A percentile compares a stretch with the other conserved stretches of the same genome.
These are phyloP conservation scores for Aethina tumida DNA, from an alignment of 1,140 invertebrate genomes.

Conservation along the genomic window DNA sequence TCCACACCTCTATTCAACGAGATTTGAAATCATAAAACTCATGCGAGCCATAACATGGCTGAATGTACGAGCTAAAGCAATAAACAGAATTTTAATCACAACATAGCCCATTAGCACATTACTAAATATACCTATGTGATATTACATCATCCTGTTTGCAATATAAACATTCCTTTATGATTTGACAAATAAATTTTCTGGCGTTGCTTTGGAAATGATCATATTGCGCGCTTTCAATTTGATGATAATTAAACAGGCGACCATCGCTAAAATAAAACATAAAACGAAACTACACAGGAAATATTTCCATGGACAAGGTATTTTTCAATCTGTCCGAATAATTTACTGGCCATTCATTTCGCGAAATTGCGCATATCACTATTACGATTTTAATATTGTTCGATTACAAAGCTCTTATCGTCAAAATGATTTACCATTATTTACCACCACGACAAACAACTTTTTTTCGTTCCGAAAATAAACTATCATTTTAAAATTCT, in stretches of 20 bases:
- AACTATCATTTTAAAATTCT: no score
- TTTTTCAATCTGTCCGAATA: no score
- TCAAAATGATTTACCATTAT: no score
- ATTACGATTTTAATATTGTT: no score
- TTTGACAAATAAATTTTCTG: slow-evolving; percentile 33
- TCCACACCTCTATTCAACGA: slow-evolving; percentile 28
- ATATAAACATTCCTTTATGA: slow-evolving; percentile 33
- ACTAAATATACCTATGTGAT: slow-evolving; percentile 33
- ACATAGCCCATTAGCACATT: slow-evolving; percentile 33
- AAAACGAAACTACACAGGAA: no score
- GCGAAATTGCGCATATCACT: no score
- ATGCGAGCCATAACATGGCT: slow-evolving; percentile 24
- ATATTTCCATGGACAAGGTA: no score
- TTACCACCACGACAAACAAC: no score
- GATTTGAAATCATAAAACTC: slow-evolving; percentile 30
- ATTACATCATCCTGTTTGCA: slow-evolving; percentile 24
- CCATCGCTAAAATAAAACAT: slow-evolving; percentile 25
- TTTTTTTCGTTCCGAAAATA: no score
- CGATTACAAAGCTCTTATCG: no score
- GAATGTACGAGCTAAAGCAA: slow-evolving; percentile 28
- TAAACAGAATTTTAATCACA: slow-evolving; percentile 37
- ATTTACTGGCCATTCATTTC: no score
- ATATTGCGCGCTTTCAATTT: slow-evolving; percentile 29
- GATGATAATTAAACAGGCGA: slow-evolving; percentile 28
- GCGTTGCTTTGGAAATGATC: slow-evolving; percentile 24